These are phyloP conservation scores for Drosophila cracens DNA, from an alignment of 2,888 invertebrate genomes.

Conservation along the genomic window DNA sequence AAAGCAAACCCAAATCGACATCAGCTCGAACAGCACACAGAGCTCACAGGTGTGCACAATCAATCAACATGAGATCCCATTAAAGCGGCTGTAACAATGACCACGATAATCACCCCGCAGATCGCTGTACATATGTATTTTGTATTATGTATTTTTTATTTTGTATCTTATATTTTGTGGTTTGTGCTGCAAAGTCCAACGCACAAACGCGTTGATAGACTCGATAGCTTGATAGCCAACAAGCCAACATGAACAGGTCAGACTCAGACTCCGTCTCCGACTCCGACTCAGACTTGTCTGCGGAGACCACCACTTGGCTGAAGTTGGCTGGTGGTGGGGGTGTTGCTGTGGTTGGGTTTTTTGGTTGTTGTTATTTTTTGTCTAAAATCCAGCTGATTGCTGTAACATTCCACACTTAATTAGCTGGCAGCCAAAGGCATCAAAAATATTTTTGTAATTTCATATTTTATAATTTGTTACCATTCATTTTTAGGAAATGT, in stretches of 20 bases:
- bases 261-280: neutral
- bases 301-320: constrained; percentile 26
- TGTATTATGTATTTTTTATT: neutral
- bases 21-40: constrained; percentile 11
- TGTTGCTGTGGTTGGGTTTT: neutral
- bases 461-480: constrained; percentile 3
- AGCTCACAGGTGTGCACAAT: constrained; percentile 77
- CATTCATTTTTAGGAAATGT: constrained; percentile 11
- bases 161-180: constrained; percentile 22
- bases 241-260: constrained; percentile 26
- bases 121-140: constrained; percentile 14
- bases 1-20: constrained; percentile 35
- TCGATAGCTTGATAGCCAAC: constrained; percentile 14
- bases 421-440: constrained; percentile 38
- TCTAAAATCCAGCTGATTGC: constrained; percentile 57
- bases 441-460: constrained; percentile 7
- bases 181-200: constrained; percentile 34
- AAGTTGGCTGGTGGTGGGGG: neutral
- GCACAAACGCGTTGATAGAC: constrained; percentile 67
- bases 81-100: constrained; percentile 73
- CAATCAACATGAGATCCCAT: constrained; percentile 80
- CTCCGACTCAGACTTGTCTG: constrained; percentile 17
- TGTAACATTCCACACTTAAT: constrained; percentile 75
- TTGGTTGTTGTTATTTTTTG: neutral
- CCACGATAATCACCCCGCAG: constrained; percentile 65